Evolutionary conservation across 2,113 vertebrate species (phyloP), one percentile per base, ranked within the genome.

Genomic region (Spizaetus ornatus): DNA sequence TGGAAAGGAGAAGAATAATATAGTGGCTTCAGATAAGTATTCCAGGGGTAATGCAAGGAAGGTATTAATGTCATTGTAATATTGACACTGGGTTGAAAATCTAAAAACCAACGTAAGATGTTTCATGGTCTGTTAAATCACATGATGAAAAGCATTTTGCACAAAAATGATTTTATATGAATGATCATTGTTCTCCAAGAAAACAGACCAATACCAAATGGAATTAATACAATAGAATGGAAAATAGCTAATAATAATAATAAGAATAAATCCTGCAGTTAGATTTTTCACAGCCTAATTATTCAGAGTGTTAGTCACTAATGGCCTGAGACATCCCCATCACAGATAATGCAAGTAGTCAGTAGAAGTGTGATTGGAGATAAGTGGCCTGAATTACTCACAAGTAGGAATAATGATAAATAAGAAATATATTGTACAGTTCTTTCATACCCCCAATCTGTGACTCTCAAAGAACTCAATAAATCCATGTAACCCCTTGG

Each of bases 91-190:
- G 47, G 38, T 11, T 82, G 76, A 86, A 95, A 93, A 93, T 86
- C 82, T 90, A 20, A 94, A 93, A 94, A 42, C 4, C 81, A 86
- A 27, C 0, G 0, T 90, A 82, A 84, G 72, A 90, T 6, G 18
- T 96, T 96, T 97, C 87, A 97, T 91, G 88, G 76, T 96, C 93
- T 97, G 92, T 95, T 97, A 95, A 95, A 93, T 95, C 92, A 94
- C 74, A 95, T 43, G 82, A 94, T 94, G 91, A 97, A 89, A 91
- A 95, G 34, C 31, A 94, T 97, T 95, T 78, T 90, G 80, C 71
- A 59, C 69, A 61, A 69, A 77, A 86, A 67, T 36, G 1, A 45
- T 88, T 94, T 81, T 65, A 27, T 67, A 48, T 48, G 67, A 79
- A 52, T 85, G 61, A 93, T 92, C 32, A 4, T 22, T 82, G 55